phyloP scores from a whole-genome alignment of 2,113 vertebrate species.

The Alouatta palliata region DNA sequence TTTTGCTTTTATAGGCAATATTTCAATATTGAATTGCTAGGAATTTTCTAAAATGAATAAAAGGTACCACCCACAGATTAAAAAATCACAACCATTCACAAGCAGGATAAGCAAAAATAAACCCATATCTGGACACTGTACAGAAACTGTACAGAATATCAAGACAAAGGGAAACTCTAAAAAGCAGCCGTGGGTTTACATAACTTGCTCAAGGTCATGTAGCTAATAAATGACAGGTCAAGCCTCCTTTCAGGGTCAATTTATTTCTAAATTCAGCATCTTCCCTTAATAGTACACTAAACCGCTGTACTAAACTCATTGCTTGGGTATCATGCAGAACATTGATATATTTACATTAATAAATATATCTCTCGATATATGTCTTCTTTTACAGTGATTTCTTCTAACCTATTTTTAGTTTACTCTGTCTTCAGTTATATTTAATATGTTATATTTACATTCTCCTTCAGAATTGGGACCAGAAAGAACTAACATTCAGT shows the following conservation, averaged over 20 bases:
- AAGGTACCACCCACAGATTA: background rate
- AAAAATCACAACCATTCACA: background rate
- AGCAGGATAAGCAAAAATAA: slow-evolving; percentile 25
- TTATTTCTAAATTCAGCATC: background rate
- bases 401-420: no score
- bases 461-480: background rate
- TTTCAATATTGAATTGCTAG: slow-evolving; percentile 30
- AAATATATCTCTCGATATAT: no score
- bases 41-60: slow-evolving; percentile 29
- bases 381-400: no score
- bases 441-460: background rate
- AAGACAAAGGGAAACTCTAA: background rate
- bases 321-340: background rate
- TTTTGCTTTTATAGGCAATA: background rate
- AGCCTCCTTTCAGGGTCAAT: background rate
- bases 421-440: no score
- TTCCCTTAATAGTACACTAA: background rate
- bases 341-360: background rate
- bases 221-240: background rate
- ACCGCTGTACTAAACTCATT: background rate
- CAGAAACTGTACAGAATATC: background rate
- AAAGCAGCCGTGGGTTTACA: background rate
- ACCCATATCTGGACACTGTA: background rate
- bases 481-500: background rate
- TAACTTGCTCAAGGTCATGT: background rate